These are phyloP conservation scores for Hormiphora californensis DNA, from an alignment of 37 sponge, comb jelly and placozoan species.

Conservation along the genomic window DNA sequence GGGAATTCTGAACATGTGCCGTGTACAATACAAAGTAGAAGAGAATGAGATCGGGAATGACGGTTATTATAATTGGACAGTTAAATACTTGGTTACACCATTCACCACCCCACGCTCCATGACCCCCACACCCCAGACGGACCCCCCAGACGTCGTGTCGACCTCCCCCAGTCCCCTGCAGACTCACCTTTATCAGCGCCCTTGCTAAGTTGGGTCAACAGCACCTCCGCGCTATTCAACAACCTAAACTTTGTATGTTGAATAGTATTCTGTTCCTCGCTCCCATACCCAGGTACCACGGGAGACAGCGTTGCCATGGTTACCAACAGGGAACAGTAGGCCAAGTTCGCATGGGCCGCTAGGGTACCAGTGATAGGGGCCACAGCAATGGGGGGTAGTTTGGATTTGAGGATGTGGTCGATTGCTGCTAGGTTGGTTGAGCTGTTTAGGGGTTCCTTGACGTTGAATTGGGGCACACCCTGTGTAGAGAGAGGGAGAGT, in stretches of 20 bases:
- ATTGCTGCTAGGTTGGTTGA: neutral
- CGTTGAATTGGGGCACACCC: conserved; percentile 24
- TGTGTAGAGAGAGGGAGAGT: neutral
- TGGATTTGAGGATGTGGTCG: conserved; percentile 9
- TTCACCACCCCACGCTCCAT: no score
- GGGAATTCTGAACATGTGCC: no score
- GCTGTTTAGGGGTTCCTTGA: conserved; percentile 15
- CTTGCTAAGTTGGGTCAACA: neutral
- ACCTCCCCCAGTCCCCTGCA: no score
- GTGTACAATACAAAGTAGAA: no score
- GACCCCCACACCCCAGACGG: no score
- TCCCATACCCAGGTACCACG: neutral
- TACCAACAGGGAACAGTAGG: neutral
- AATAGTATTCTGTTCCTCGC: neutral
- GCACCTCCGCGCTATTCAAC: conserved; percentile 19
- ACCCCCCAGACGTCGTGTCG: no score
- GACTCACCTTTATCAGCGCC: conserved; percentile 55
- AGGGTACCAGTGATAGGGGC: conserved; percentile 13
- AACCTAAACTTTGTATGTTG: neutral
- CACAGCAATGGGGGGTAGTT: neutral
- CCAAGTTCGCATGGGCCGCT: conserved; percentile 19
- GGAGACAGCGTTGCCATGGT: neutral
- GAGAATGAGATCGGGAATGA: no score
- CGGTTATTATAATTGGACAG: no score
- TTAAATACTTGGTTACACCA: no score